Conservation (phyloP, 2,888 invertebrate genomes). For the Polietes domitor region DNA sequence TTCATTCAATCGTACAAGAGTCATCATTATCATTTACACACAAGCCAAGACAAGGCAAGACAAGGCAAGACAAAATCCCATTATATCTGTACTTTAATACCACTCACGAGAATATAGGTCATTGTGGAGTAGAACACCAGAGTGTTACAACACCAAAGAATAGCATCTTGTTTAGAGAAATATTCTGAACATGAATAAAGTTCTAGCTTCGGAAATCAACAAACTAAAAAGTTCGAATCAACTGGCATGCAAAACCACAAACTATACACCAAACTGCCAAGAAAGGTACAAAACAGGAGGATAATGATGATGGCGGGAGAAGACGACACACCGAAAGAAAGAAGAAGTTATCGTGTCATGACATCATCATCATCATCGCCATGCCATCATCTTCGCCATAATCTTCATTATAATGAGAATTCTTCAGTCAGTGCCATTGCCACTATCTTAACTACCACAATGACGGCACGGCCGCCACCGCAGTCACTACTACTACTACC, state of each 20-base stretch:
- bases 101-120: conserved; percentile 60
- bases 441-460: conserved; percentile 24
- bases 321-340: conserved; percentile 22
- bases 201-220: not conserved
- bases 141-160: not conserved
- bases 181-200: conserved; percentile 22
- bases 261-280: conserved; percentile 9
- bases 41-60: no score
- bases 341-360: conserved; percentile 58
- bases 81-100: conserved; percentile 53
- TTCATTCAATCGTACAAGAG: conserved; percentile 56
- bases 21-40: conserved; percentile 54
- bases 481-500: not conserved
- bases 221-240: not conserved
- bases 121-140: conserved; percentile 1
- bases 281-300: conserved; percentile 17
- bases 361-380: conserved; percentile 51
- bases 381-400: conserved; percentile 20
- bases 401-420: conserved; percentile 42
- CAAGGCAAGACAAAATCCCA: conserved; percentile 34
- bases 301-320: not conserved
- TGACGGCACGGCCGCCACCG: not conserved
- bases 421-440: conserved; percentile 45
- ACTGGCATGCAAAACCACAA: conserved; percentile 52
- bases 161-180: conserved; percentile 32